Percentiles rank a stretch among this genome's conserved stretches.
Evolutionary conservation across 1,140 invertebrate species (phyloP).

Genomic region (Lepidurus couesii): DNA sequence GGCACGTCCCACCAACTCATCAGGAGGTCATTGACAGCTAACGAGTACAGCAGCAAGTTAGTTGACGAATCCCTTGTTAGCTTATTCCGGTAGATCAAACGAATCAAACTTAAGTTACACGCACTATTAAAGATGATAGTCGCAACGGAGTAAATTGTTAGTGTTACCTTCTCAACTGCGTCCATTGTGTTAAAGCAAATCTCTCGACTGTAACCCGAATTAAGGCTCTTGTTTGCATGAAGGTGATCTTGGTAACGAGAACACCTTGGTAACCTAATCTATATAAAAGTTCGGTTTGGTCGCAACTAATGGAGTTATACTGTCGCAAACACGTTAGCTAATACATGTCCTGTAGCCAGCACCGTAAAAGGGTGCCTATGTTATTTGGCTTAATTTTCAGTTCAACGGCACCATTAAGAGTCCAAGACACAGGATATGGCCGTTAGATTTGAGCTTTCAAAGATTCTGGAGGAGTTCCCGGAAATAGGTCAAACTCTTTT

Average conservation of each 20-base stretch:
- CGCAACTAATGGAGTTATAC: background rate
- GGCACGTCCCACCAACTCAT: slow-evolving; percentile 4
- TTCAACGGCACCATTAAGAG: background rate
- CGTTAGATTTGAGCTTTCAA: background rate
- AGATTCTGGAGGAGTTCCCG: background rate
- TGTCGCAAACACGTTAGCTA: background rate
- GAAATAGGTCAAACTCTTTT: background rate
- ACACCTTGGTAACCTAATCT: slow-evolving; percentile 3
- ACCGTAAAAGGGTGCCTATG: background rate
- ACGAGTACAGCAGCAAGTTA: slow-evolving; percentile 1
- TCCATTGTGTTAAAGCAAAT: background rate
- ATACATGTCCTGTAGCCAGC: background rate
- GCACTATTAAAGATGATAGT: background rate
- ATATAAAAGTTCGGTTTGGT: background rate
- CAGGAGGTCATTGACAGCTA: background rate
- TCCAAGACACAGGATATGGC: background rate
- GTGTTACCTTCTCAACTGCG: background rate
- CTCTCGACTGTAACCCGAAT: background rate
- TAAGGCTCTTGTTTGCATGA: background rate
- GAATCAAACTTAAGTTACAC: background rate
- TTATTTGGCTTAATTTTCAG: background rate
- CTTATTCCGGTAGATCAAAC: background rate
- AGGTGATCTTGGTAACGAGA: background rate
- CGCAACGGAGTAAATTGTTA: background rate
- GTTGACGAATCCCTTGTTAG: background rate